Percentiles rank a stretch among this genome's conserved stretches.
Evolutionary conservation across 2,888 invertebrate genomes (phyloP).

Genomic region (Eilema griseolum): DNA sequence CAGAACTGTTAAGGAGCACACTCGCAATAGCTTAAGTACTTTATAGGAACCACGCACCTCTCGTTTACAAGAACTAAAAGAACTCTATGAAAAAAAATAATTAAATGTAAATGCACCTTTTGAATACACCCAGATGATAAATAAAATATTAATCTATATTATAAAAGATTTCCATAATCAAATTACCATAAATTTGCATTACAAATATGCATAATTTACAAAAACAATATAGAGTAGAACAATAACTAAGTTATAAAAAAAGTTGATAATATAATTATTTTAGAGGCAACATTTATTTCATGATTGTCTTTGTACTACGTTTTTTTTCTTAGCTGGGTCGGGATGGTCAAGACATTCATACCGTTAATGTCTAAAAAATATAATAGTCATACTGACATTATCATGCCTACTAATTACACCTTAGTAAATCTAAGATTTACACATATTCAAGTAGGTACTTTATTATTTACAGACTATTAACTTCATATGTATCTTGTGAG

Average conservation of each 20-base stretch:
- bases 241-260: not conserved
- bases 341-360: no score
- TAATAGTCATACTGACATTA: not conserved
- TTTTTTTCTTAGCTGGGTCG: not conserved
- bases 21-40: no score
- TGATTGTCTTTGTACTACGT: not conserved
- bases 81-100: no score
- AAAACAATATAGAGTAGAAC: not conserved
- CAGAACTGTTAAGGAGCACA: no score
- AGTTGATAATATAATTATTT: not conserved
- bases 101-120: no score
- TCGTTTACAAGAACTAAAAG: no score
- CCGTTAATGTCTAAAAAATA: not conserved
- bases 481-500: not conserved
- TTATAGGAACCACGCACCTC: no score
- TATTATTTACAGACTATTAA: constrained; percentile 1
- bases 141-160: no score
- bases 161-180: no score
- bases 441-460: not conserved
- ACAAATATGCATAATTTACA: not conserved
- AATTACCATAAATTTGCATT: not conserved
- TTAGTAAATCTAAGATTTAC: no score
- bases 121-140: no score
- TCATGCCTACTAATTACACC: not conserved
- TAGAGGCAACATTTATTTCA: constrained; percentile 4